A percentile compares a stretch with the other conserved stretches of the same genome.
phyloP scores from a whole-genome alignment of 1,140 invertebrate species.

The Nasonia longicornis region DNA sequence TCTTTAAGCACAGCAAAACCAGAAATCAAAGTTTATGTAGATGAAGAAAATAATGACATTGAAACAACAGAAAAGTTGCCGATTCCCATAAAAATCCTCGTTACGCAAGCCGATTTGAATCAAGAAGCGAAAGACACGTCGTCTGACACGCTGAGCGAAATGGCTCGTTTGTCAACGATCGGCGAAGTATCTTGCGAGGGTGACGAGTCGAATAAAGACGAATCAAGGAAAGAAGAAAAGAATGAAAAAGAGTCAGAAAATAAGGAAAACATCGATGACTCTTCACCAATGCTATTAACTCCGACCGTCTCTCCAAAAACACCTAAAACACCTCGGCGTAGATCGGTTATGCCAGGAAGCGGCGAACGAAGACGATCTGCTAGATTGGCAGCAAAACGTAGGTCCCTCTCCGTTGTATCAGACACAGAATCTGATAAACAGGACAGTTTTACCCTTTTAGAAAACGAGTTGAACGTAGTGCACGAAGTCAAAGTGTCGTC shows the following conservation, averaged over 20 bases:
- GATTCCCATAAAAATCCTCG: background rate
- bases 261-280: conserved; percentile 11
- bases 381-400: conserved; percentile 39
- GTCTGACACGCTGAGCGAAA: conserved; percentile 19
- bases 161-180: conserved; percentile 38
- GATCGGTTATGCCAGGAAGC: background rate
- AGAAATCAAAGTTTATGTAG: background rate
- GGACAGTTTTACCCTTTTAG: conserved; percentile 44
- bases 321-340: conserved; percentile 26
- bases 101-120: conserved; percentile 17
- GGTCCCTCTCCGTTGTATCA: background rate
- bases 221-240: conserved; percentile 22
- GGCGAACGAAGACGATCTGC: conserved; percentile 42
- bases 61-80: background rate
- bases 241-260: conserved; percentile 1
- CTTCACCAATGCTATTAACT: background rate
- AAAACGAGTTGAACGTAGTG: conserved; percentile 34
- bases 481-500: conserved; percentile 2
- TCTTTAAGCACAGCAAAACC: background rate
- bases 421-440: background rate
- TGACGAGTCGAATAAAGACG: conserved; percentile 32
- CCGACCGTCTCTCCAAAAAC: background rate
- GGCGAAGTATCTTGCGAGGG: conserved; percentile 42
- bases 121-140: conserved; percentile 20
- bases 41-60: background rate